Percentiles rank a stretch among this genome's conserved stretches.
Conservation (phyloP, 2,113 vertebrate species). For the Cercocebus atys region DNA sequence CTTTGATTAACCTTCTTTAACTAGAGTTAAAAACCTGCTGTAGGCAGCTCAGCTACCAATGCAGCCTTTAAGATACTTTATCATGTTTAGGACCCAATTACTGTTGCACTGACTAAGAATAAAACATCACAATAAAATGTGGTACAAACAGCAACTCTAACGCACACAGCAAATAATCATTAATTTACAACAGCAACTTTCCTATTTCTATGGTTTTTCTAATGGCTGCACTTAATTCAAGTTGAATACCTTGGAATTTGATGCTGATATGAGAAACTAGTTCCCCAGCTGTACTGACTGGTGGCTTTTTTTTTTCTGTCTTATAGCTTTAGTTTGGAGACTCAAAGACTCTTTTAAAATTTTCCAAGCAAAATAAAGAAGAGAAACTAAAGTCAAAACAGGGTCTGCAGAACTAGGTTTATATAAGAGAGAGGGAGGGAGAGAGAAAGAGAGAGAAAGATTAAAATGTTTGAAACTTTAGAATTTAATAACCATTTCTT, state of each 20-base stretch:
- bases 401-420: constrained; percentile 63
- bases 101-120: constrained; percentile 86
- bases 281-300: constrained; percentile 78
- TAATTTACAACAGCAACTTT: constrained; percentile 84
- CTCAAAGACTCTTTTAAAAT: constrained; percentile 77
- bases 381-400: constrained; percentile 65
- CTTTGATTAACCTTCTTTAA: constrained; percentile 90
- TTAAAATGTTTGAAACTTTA: background rate
- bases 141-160: constrained; percentile 81
- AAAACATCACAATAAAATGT: constrained; percentile 88
- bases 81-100: constrained; percentile 92
- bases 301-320: constrained; percentile 20
- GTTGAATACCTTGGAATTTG: constrained; percentile 80
- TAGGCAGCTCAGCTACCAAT: constrained; percentile 82
- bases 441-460: background rate
- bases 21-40: constrained; percentile 86
- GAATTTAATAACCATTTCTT: background rate
- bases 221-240: constrained; percentile 83
- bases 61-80: constrained; percentile 86
- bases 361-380: constrained; percentile 67
- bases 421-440: background rate
- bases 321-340: constrained; percentile 68
- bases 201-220: constrained; percentile 82
- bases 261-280: constrained; percentile 75
- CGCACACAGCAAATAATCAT: constrained; percentile 84